Percentiles rank a stretch among this genome's conserved stretches.
Evolutionary conservation across 2,797 vertebrate genomes (phyloP).

Genomic region (Lophius americanus): DNA sequence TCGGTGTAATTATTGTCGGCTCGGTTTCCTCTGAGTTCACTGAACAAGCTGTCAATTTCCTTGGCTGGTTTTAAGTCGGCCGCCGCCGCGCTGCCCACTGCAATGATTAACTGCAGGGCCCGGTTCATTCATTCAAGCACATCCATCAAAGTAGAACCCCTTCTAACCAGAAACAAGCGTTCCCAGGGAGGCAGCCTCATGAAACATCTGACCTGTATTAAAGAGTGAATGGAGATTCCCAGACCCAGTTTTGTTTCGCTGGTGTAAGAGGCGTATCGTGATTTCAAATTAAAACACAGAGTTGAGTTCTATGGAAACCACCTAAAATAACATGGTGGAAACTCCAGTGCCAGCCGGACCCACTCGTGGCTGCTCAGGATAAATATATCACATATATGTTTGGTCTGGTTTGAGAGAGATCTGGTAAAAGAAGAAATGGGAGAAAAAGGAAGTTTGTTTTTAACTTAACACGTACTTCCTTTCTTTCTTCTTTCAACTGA

Average conservation of each 20-base stretch:
- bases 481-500: conserved; percentile 1
- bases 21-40: conserved; percentile 33
- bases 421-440: conserved; percentile 26
- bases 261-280: conserved; percentile 57
- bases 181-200: conserved; percentile 49
- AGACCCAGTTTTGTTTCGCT: conserved; percentile 48
- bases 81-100: conserved; percentile 39
- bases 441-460: conserved; percentile 5
- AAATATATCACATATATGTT: conserved; percentile 33
- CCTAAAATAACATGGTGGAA: conserved; percentile 72
- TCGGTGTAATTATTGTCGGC: conserved; percentile 27
- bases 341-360: conserved; percentile 61
- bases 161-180: conserved; percentile 53
- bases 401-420: conserved; percentile 30
- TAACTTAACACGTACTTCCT: conserved; percentile 2
- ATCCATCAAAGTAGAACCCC: conserved; percentile 61
- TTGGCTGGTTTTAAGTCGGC: conserved; percentile 64
- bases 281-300: conserved; percentile 68
- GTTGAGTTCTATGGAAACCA: conserved; percentile 73
- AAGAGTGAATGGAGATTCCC: conserved; percentile 54
- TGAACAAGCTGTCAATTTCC: conserved; percentile 48
- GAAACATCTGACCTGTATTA: conserved; percentile 73
- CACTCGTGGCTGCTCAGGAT: conserved; percentile 35
- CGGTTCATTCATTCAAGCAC: conserved; percentile 56
- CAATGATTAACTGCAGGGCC: conserved; percentile 64